Evolutionary conservation across 2,888 invertebrate species (phyloP).

Genomic region (Mythimna loreyi): DNA sequence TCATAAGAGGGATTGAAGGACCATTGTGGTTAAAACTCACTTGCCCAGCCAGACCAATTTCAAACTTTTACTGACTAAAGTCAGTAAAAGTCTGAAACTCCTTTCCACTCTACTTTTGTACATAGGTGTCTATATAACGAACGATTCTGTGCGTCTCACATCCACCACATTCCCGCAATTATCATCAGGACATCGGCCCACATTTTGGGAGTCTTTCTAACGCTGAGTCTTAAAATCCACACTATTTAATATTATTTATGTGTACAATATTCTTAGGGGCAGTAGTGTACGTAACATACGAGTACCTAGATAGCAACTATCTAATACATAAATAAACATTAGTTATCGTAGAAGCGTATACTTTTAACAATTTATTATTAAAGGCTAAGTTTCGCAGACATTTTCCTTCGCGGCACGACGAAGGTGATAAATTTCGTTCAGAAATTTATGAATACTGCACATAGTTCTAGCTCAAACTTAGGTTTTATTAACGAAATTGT

Average conservation of each 20-base stretch:
- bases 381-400: constrained; percentile 44
- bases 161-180: too few relatives aligned
- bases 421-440: constrained; percentile 50
- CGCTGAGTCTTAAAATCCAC: too few relatives aligned
- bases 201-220: too few relatives aligned
- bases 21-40: too few relatives aligned
- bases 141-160: too few relatives aligned
- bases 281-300: constrained; percentile 13
- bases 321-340: constrained; percentile 50
- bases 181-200: too few relatives aligned
- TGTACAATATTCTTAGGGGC: neutral
- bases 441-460: constrained; percentile 50
- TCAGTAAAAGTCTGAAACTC: too few relatives aligned
- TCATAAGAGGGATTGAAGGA: too few relatives aligned
- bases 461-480: constrained; percentile 21
- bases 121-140: too few relatives aligned
- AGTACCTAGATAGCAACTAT: constrained; percentile 9
- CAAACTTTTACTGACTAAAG: too few relatives aligned
- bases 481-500: neutral
- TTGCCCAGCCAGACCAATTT: too few relatives aligned
- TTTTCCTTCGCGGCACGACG: constrained; percentile 35
- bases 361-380: constrained; percentile 58
- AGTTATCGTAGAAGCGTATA: constrained; percentile 36
- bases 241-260: neutral
- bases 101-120: too few relatives aligned